Base-by-base conservation (phyloP, 2,888 invertebrate genomes). In the Tachystola acroxantha region DNA sequence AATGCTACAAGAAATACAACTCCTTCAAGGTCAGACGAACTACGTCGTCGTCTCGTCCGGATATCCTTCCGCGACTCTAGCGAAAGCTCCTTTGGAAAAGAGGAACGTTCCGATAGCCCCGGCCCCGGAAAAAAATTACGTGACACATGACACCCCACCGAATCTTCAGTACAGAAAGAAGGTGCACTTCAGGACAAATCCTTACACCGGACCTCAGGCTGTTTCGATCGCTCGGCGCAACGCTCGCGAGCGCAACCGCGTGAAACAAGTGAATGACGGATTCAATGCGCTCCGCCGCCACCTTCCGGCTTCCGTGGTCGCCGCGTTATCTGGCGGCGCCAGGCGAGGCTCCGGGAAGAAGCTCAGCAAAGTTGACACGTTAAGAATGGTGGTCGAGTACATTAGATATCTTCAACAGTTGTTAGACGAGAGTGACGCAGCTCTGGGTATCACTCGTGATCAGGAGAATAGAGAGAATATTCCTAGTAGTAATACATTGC, bases 201-300 rank as follows among this genome's bases (percentile, higher is more conserved):
- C 85, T 16, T 85, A 85, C 56, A 85, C 91, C 0, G 90, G 90
- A 50, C 91, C 93, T 50, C 95, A 94, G 62, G 92, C 94, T 43
- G 94, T 93, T 4, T 95, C 96, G 1, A 96, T 97, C 27, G 96
- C 95, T 0, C 88, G 97, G 37, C 90, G 98, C 52, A 98, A 98
- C 80, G 98, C 97, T 11, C 90, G 98, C 9, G 98, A 98, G 81
- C 89, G 98, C 47, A 98, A 98, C 72, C 92, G 98, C 48, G 97
- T 97, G 42, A 96, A 96, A 75, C 96, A 97, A 89, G 96, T 96
- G 65, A 96, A 96, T 84, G 95, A 96, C 71, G 97, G 96, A 44
- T 97, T 96, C 71, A 94, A 95, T 35, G 95, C 94, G 29, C 88
- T 97, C 7, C 90, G 96, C 26, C 94, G 95, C 57, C 96, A 96